Evolutionary conservation across 1,140 invertebrate species (phyloP).

Genomic region (Cotesia typhae): DNA sequence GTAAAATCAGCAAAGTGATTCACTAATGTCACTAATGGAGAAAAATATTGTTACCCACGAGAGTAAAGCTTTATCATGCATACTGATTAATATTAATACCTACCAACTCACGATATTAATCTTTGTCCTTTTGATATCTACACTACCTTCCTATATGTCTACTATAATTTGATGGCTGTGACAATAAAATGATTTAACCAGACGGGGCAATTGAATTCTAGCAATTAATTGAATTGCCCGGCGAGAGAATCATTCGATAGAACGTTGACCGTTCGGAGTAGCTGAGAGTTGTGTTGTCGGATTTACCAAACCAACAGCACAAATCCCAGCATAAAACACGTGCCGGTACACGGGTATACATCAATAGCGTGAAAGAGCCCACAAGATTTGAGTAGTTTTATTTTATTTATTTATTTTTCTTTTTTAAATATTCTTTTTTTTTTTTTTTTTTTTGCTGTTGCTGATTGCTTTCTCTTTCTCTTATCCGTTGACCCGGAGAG

Average conservation of each 20-base stretch:
- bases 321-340: conserved; percentile 23
- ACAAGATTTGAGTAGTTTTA: conserved; percentile 22
- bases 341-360: conserved; percentile 23
- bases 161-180: conserved; percentile 2
- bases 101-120: too few species aligned
- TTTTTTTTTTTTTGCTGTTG: background rate
- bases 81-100: too few species aligned
- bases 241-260: conserved; percentile 3
- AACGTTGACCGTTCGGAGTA: conserved; percentile 1
- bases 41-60: background rate
- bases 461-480: conserved; percentile 2
- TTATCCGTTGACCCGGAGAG: conserved; percentile 11
- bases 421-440: background rate
- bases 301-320: conserved; percentile 22
- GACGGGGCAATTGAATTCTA: conserved; percentile 9
- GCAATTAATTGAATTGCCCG: conserved; percentile 6
- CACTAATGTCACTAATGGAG: background rate
- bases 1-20: too few species aligned
- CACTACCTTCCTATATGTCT: too few species aligned
- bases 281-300: background rate
- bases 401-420: conserved; percentile 8
- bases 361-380: conserved; percentile 13
- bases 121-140: too few species aligned
- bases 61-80: background rate
- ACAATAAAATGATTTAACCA: conserved; percentile 13